phyloP scores from a whole-genome alignment of 1,140 invertebrate species.

The Brachionus asplanchnoidis region DNA sequence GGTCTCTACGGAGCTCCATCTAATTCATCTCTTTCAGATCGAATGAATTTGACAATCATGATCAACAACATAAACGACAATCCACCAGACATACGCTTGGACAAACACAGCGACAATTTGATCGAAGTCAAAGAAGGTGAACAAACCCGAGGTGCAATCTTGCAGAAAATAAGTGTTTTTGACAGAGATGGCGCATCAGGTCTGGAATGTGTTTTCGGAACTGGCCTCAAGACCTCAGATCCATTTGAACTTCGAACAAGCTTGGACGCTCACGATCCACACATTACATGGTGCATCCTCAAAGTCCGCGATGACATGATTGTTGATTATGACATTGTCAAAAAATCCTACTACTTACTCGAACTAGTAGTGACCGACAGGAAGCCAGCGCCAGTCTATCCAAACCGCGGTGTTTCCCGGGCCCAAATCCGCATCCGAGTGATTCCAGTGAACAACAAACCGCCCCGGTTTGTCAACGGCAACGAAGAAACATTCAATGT shows the following conservation, averaged over 20 bases:
- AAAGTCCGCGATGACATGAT: slow-evolving; percentile 31
- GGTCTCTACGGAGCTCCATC: slow-evolving; percentile 2
- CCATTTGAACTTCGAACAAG: slow-evolving; percentile 20
- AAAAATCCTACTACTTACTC: neutral
- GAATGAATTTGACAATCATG: slow-evolving; percentile 1
- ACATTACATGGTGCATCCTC: slow-evolving; percentile 14
- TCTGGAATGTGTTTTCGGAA: slow-evolving; percentile 9
- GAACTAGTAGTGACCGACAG: neutral
- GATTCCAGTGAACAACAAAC: slow-evolving; percentile 17
- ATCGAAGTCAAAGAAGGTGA: slow-evolving; percentile 23
- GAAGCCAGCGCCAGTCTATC: neutral
- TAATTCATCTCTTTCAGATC: neutral
- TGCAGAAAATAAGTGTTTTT: slow-evolving; percentile 21
- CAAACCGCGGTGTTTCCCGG: neutral
- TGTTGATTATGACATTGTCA: slow-evolving; percentile 33
- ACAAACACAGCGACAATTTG: slow-evolving; percentile 21
- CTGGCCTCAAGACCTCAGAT: neutral
- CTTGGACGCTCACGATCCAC: neutral
- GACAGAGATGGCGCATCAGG: slow-evolving; percentile 27
- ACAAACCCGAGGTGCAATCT: slow-evolving; percentile 7
- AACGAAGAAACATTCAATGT: slow-evolving; percentile 35
- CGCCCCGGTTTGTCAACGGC: slow-evolving; percentile 21
- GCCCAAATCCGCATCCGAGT: slow-evolving; percentile 21
- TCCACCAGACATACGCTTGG: slow-evolving; percentile 15
- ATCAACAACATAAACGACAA: slow-evolving; percentile 36